Evolutionary conservation across 2,888 invertebrate genomes (phyloP), one percentile per base, ranked within the genome.

Genomic region (Euzophera pinguis): DNA sequence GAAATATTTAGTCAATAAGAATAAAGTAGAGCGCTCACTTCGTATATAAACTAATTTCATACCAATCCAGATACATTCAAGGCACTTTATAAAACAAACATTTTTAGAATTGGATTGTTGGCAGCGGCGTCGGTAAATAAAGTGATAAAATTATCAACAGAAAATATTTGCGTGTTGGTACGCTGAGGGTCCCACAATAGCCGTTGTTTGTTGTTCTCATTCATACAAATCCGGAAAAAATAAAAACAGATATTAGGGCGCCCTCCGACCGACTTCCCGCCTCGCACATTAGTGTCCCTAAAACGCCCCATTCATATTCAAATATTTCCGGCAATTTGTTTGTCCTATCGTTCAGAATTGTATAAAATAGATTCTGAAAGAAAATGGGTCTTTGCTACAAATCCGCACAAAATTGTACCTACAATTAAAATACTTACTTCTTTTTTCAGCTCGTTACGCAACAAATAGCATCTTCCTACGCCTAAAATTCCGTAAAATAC

Each of bases 261-360:
- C 74, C 76, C 78, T 77, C 72, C 73, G 74, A 69, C 45, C 32
- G 74, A 69, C 45, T 14, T 78, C 82, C 84, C 85, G 85, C 85
- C 87, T 84, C 76, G 81, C 81, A 84, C 85, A 87, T 88, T 89
- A 88, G 85, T 85, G 78, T 73, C 75, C 80, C 78, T 71, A 67
- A 79, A 86, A 82, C 76, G 76, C 77, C 73, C 84, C 83, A 86
- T 87, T 90, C 81, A 85, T 84, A 89, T 88, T 88, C 85, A 89
- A 90, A 90, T 87, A 84, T 84, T 87, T 87, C 83, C 84, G 81
- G 81, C 83, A 84, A 85, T 87, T 89, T 85, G 85, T 87, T 87
- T 82, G 78, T 81, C 74, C 81, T 80, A 81, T 83, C 84, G 74
- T 81, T 81, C 74, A 76, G 72, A 76, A 75, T 67, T 68, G 71